Base-by-base conservation (phyloP, 2,797 vertebrate species). In the Gymnothorax reevesii region DNA sequence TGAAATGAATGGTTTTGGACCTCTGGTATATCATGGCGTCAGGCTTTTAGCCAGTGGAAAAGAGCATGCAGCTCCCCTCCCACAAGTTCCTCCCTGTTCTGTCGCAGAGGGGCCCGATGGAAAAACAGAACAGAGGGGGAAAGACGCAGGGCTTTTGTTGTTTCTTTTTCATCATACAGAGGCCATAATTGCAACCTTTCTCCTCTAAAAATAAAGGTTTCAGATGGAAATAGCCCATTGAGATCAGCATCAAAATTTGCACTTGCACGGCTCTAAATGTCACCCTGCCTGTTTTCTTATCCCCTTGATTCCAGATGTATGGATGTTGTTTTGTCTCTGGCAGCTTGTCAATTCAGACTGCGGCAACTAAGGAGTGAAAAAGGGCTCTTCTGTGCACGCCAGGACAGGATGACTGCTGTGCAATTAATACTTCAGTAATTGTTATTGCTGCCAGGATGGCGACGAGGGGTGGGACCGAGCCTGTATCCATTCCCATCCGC, bases 351-450 rank as follows among this genome's bases (percentile, higher is more conserved):
- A 15, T 79, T 55, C 60, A 79, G 83, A 57, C 54, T 55, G 79
- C 60, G 49, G 77, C 52, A 83, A 83, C 59, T 87, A 88, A 77
- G 86, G 77, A 8, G 82, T 83, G 83, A 82, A 22, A 84, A 83
- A 83, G 85, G 86, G 22, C 71, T 87, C 55, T 55, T 69, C 69
- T 64, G 59, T 7, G 79, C 83, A 71, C 77, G 87, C 59, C 87
- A 85, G 62, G 80, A 54, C 83, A 71, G 27, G 42, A 69, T 62
- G 80, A 57, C 86, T 87, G 87, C 87, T 82, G 64, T 89, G 87
- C 89, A 89, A 92, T 91, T 91, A 91, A 88, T 66, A 84, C 80
- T 83, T 84, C 12, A 85, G 82, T 91, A 91, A 91, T 91, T 90
- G 88, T 84, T 59, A 88, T 52, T 77, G 87, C 88, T 89, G 87